Evolutionary conservation across 2,113 vertebrate species (phyloP).

Genomic region (Pangasianodon gigas): DNA sequence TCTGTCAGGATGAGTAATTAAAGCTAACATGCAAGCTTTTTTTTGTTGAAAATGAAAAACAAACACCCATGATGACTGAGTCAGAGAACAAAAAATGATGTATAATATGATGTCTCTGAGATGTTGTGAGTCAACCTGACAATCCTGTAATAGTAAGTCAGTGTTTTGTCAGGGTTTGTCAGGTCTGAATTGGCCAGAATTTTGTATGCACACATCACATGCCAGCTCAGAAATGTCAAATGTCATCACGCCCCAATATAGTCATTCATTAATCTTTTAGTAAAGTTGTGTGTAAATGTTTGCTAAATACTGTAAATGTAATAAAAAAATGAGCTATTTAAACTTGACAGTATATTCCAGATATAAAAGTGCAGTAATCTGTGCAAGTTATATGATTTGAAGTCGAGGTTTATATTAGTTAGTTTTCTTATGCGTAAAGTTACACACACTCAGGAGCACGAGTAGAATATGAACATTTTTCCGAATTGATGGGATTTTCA

Average conservation of each 20-base stretch:
- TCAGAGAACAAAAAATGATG: background rate
- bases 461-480: background rate
- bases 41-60: background rate
- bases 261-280: background rate
- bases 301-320: background rate
- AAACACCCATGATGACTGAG: background rate
- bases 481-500: background rate
- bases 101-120: background rate
- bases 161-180: background rate
- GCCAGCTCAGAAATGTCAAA: background rate
- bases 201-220: background rate
- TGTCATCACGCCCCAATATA: background rate
- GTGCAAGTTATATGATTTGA: background rate
- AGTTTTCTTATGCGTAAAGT: background rate
- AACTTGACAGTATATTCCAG: background rate
- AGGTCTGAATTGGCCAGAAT: background rate
- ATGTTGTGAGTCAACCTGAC: background rate
- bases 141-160: background rate
- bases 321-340: background rate
- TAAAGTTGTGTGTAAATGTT: background rate
- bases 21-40: background rate
- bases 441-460: background rate
- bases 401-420: background rate
- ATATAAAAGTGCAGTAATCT: background rate
- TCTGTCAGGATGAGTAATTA: conserved; percentile 3